Conservation (phyloP, 2,113 vertebrate species). For the Erythrolamprus reginae region DNA sequence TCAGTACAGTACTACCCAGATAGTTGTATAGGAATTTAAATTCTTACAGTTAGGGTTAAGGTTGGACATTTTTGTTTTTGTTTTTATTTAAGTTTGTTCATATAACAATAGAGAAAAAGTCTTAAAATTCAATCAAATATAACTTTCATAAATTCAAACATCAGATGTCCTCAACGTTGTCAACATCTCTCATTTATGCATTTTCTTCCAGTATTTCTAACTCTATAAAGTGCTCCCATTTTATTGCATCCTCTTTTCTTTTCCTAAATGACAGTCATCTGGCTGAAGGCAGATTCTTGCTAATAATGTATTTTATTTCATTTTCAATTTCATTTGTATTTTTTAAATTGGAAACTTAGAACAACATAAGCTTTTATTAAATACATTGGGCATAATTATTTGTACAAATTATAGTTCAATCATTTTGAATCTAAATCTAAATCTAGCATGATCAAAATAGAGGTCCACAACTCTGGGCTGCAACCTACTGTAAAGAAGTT, state of each 20-base stretch:
- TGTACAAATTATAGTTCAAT: background rate
- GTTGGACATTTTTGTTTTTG: background rate
- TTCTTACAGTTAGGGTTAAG: background rate
- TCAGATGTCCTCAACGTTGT: background rate
- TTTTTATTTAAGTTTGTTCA: background rate
- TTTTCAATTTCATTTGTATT: background rate
- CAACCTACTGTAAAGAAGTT: no score
- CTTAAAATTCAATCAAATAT: background rate
- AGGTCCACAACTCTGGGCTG: no score
- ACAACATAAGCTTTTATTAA: background rate
- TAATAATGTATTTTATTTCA: background rate
- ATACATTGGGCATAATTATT: background rate
- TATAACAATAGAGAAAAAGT: background rate
- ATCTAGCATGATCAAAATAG: background rate
- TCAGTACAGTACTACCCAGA: background rate
- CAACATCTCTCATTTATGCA: background rate
- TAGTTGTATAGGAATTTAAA: background rate
- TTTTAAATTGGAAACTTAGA: background rate
- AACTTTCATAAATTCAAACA: background rate
- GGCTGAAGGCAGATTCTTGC: background rate
- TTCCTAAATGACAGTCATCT: background rate
- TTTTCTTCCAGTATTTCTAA: background rate
- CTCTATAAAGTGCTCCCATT: background rate
- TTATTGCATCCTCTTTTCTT: background rate
- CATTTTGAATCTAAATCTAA: background rate